These are phyloP conservation scores for Cynopterus sphinx DNA, from an alignment of 2,797 vertebrate genomes.

Conservation along the genomic window DNA sequence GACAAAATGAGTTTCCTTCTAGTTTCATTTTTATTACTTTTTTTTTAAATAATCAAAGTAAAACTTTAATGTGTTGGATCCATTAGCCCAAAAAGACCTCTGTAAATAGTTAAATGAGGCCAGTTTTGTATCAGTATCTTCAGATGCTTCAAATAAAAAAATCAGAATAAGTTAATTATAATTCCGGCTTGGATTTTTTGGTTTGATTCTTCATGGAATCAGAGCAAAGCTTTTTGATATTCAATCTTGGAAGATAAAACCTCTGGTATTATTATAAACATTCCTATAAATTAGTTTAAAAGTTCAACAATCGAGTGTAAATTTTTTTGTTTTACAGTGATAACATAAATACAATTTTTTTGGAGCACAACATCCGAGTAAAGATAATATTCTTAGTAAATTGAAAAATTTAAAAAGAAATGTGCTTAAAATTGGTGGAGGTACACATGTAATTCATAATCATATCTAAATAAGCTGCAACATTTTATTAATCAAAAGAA, in stretches of 20 bases:
- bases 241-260: conserved; percentile 1
- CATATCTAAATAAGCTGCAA: neutral
- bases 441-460: neutral
- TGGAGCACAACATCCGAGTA: neutral
- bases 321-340: conserved; percentile 9
- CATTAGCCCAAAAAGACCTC: neutral
- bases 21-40: neutral
- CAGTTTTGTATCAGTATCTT: conserved; percentile 21
- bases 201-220: conserved; percentile 27
- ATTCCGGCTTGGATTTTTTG: neutral
- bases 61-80: conserved; percentile 19
- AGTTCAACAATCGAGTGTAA: neutral
- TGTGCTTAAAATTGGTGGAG: neutral
- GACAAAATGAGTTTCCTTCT: neutral
- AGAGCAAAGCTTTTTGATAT: conserved; percentile 17
- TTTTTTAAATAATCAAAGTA: conserved; percentile 6
- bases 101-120: conserved; percentile 11
- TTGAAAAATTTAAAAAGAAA: neutral
- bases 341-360: neutral
- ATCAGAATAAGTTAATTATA: neutral
- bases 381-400: conserved; percentile 31
- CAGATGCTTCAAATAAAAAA: conserved; percentile 14
- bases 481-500: neutral
- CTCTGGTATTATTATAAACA: neutral
- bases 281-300: conserved; percentile 43